A percentile compares a stretch with the other conserved stretches of the same genome.
Evolutionary conservation across 23 tunicate species (phyloP).

Genomic region (Halocynthia roretzi): DNA sequence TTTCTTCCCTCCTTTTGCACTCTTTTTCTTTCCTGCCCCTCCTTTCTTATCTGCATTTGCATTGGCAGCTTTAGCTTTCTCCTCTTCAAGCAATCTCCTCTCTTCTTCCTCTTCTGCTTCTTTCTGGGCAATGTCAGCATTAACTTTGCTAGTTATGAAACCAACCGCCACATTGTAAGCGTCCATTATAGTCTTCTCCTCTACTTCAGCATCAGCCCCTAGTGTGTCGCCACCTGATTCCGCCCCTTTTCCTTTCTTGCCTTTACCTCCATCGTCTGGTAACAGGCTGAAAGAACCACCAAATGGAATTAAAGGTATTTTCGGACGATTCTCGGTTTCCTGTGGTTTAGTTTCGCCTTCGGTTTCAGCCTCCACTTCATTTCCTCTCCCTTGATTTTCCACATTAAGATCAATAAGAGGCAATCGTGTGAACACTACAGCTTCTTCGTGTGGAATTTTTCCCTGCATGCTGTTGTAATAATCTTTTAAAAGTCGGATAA

Average conservation of each 20-base stretch:
- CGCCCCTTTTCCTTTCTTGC: constrained; percentile 68
- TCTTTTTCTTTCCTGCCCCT: constrained; percentile 34
- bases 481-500: constrained; percentile 57
- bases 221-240: constrained; percentile 55
- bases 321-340: constrained; percentile 36
- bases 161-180: constrained; percentile 58
- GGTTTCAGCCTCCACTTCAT: constrained; percentile 25
- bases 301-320: constrained; percentile 76
- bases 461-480: constrained; percentile 74
- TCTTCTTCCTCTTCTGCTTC: constrained; percentile 91
- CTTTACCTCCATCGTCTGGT: constrained; percentile 59
- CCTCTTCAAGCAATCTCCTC: constrained; percentile 59
- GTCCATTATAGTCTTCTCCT: constrained; percentile 70
- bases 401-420: constrained; percentile 65
- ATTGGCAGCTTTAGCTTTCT: constrained; percentile 56
- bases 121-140: constrained; percentile 48
- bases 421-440: constrained; percentile 31
- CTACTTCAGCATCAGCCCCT: constrained; percentile 45
- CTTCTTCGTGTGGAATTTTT: constrained; percentile 51
- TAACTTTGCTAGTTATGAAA: constrained; percentile 28
- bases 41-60: constrained; percentile 33
- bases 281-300: constrained; percentile 48
- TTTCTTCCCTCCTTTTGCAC: constrained; percentile 25
- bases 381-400: constrained; percentile 43
- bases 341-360: constrained; percentile 32